Percentiles rank a stretch among this genome's conserved stretches.
phyloP scores from a whole-genome alignment of 64 coral and sea anemone species.

The Pachyseris speciosa region DNA sequence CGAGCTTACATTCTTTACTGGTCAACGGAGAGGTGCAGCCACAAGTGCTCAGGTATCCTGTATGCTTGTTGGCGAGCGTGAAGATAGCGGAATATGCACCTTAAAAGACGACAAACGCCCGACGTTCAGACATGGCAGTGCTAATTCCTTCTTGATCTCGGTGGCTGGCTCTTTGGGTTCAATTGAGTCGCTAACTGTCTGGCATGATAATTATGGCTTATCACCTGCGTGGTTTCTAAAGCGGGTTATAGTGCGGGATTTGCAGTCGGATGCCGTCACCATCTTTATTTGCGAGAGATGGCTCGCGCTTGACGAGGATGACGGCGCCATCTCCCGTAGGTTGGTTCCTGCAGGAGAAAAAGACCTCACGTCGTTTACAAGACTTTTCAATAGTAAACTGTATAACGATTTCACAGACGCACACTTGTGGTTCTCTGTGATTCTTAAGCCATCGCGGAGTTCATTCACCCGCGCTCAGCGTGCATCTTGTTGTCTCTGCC shows the following conservation, averaged over 20 bases:
- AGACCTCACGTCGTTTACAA: conserved; percentile 57
- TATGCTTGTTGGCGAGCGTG: conserved; percentile 5
- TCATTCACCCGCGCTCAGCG: conserved; percentile 11
- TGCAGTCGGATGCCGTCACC: conserved; percentile 9
- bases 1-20: conserved; percentile 59
- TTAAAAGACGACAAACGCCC: conserved; percentile 4
- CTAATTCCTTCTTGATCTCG: conserved; percentile 43
- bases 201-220: conserved; percentile 45
- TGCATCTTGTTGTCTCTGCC: conserved; percentile 26
- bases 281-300: conserved; percentile 50
- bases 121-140: conserved; percentile 26
- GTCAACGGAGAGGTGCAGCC: conserved; percentile 22
- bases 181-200: conserved; percentile 25
- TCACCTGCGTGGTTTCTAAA: conserved; percentile 57
- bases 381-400: conserved; percentile 65
- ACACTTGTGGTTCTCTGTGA: conserved; percentile 50
- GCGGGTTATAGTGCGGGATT: conserved; percentile 21
- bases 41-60: conserved; percentile 58
- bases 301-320: conserved; percentile 71
- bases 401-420: conserved; percentile 69
- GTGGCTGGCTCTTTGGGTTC: conserved; percentile 3
- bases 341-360: conserved; percentile 24
- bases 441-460: conserved; percentile 14
- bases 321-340: conserved; percentile 47
- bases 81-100: conserved; percentile 16